Percentiles rank a stretch among this genome's conserved stretches.
Conservation (phyloP, 2,797 vertebrate genomes). For the Sebastes miniatus region DNA sequence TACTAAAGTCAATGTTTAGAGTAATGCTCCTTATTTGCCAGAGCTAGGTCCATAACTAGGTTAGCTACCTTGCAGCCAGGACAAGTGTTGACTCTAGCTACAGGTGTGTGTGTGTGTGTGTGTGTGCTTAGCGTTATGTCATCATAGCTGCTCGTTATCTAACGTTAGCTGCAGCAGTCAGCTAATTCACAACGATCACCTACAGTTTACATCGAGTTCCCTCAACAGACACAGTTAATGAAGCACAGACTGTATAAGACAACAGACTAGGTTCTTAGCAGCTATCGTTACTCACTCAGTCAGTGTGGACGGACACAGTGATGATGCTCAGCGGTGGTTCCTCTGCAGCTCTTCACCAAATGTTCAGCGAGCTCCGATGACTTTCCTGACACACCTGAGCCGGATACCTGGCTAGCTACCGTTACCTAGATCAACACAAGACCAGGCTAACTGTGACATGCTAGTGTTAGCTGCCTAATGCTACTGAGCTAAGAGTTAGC, state of each 20-base stretch:
- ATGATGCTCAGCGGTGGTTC: constrained; percentile 41
- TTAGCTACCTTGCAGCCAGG: not conserved
- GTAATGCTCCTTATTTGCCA: not conserved
- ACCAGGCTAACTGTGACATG: constrained; percentile 65
- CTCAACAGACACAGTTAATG: not conserved
- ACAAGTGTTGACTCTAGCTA: constrained; percentile 59
- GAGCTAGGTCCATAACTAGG: not conserved
- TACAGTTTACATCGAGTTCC: not conserved
- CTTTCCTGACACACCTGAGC: constrained; percentile 45
- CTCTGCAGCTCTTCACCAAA: constrained; percentile 41
- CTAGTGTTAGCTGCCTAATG: constrained; percentile 69
- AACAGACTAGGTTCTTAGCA: constrained; percentile 20
- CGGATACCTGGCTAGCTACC: constrained; percentile 45
- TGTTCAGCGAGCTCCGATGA: constrained; percentile 28
- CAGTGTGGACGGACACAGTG: constrained; percentile 12
- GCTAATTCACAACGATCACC: not conserved
- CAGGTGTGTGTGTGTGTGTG: constrained; percentile 74
- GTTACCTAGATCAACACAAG: constrained; percentile 50
- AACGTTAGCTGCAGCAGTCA: not conserved
- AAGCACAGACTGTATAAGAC: not conserved
- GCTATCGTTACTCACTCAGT: constrained; percentile 68
- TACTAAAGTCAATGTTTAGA: not conserved
- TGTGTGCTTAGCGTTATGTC: constrained; percentile 41
- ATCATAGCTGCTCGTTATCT: constrained; percentile 12
- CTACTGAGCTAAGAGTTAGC: constrained; percentile 71